These are phyloP conservation scores for Petrocephalus microphthalmus DNA, from an alignment of 2,113 vertebrate species.

Conservation along the genomic window DNA sequence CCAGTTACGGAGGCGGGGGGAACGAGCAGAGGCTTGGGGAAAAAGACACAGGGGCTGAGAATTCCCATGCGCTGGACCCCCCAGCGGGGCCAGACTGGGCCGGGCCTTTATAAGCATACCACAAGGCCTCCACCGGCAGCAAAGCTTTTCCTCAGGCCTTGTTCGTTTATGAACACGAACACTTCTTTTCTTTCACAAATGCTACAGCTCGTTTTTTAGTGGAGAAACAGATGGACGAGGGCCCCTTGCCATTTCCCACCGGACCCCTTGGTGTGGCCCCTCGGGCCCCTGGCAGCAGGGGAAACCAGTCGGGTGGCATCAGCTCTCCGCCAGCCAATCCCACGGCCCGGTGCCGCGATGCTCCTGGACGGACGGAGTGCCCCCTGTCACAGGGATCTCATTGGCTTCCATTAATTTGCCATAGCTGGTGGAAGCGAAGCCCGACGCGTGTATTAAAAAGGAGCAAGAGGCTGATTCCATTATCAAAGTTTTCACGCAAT, in stretches of 20 bases:
- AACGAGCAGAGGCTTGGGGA: neutral
- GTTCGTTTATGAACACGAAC: neutral
- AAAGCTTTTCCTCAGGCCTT: neutral
- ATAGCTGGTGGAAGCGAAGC: slow-evolving; percentile 54
- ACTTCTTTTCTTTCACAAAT: neutral
- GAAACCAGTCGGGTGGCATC: neutral
- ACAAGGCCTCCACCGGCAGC: neutral
- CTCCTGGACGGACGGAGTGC: neutral
- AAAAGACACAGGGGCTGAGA: neutral
- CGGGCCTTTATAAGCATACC: neutral
- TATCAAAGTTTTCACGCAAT: slow-evolving; percentile 49
- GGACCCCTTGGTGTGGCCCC: neutral
- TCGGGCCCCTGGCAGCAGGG: neutral
- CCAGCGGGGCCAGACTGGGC: neutral
- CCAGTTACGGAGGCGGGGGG: slow-evolving; percentile 4
- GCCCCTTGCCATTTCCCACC: too few relatives aligned
- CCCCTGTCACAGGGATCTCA: slow-evolving; percentile 30
- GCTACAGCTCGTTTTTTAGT: neutral
- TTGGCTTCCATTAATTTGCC: slow-evolving; percentile 51
- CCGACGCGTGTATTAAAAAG: slow-evolving; percentile 38
- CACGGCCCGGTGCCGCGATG: neutral
- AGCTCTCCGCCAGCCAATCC: neutral
- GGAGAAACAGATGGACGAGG: neutral
- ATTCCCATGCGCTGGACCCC: neutral
- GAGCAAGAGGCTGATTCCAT: slow-evolving; percentile 53